Conservation (phyloP, 2,888 invertebrate species). For the Drosophila hamatofila region DNA sequence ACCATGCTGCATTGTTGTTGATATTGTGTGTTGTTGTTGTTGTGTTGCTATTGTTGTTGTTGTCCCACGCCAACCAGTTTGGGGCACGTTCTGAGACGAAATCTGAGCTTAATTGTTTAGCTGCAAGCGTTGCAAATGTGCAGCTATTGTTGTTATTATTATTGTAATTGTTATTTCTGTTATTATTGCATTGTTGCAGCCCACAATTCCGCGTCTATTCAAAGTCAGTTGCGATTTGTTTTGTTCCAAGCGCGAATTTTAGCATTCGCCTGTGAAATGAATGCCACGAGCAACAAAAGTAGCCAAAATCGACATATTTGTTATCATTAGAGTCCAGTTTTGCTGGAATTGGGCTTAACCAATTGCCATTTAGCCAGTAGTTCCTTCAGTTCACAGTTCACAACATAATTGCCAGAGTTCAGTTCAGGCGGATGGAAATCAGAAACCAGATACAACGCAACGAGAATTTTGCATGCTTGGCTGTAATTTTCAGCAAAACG, state of each 20-base stretch:
- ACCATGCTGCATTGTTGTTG: slow-evolving; percentile 27
- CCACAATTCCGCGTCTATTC: slow-evolving; percentile 46
- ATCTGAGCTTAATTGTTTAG: slow-evolving; percentile 60
- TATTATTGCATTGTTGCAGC: slow-evolving; percentile 24
- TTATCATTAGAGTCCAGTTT: slow-evolving; percentile 16
- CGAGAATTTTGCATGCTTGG: slow-evolving; percentile 61
- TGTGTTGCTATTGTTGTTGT: background rate
- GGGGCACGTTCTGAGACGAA: slow-evolving; percentile 70
- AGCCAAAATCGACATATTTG: slow-evolving; percentile 1
- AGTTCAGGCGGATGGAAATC: slow-evolving; percentile 22
- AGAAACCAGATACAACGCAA: slow-evolving; percentile 30
- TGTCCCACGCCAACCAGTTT: slow-evolving; percentile 4
- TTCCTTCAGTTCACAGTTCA: slow-evolving; percentile 19
- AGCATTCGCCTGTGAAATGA: slow-evolving; percentile 51
- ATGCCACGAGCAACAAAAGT: background rate
- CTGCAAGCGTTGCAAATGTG: slow-evolving; percentile 53
- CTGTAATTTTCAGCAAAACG: slow-evolving; percentile 54
- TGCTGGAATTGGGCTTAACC: background rate
- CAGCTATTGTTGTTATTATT: slow-evolving; percentile 19
- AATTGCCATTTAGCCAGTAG: slow-evolving; percentile 4
- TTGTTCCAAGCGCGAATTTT: slow-evolving; percentile 45
- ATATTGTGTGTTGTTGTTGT: background rate
- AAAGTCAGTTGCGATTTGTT: slow-evolving; percentile 12
- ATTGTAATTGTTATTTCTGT: slow-evolving; percentile 5
- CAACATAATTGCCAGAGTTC: slow-evolving; percentile 38